A percentile compares a stretch with the other conserved stretches of the same genome.
These are phyloP conservation scores for Xiphophorus maculatus DNA, from an alignment of 2,113 vertebrate species.

Conservation along the genomic window DNA sequence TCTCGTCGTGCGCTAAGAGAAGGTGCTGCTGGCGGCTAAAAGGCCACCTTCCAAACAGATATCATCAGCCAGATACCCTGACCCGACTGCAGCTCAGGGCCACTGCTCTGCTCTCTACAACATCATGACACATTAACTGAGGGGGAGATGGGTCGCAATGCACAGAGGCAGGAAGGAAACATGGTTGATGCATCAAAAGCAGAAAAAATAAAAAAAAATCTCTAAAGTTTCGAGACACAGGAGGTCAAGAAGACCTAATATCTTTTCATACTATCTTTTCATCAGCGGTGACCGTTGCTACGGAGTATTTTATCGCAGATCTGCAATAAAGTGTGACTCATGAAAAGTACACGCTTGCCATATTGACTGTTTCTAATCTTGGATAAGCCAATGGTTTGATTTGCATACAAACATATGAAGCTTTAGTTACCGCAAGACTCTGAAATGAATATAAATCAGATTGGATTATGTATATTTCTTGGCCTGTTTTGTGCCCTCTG, in stretches of 20 bases:
- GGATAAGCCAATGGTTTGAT: constrained; percentile 6
- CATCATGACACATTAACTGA: constrained; percentile 34
- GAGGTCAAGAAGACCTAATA: background rate
- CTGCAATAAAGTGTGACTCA: background rate
- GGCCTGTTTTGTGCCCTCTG: constrained; percentile 10
- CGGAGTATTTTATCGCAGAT: background rate
- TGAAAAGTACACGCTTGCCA: background rate
- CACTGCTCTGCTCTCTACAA: constrained; percentile 24
- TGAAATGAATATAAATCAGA: constrained; percentile 29
- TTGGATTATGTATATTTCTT: constrained; percentile 30
- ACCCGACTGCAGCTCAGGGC: constrained; percentile 38
- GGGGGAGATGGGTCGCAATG: constrained; percentile 12
- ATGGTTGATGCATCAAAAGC: constrained; percentile 13
- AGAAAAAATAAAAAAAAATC: background rate
- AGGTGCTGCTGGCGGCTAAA: constrained; percentile 50
- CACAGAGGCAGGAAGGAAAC: constrained; percentile 20
- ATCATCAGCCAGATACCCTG: constrained; percentile 39
- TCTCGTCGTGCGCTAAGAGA: constrained; percentile 30
- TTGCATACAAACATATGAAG: constrained; percentile 19
- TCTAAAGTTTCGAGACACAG: background rate
- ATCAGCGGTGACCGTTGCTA: background rate
- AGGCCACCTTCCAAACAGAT: constrained; percentile 53
- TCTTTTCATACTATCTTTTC: background rate
- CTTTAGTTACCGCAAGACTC: constrained; percentile 15
- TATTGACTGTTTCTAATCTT: background rate